A percentile compares a stretch with the other conserved stretches of the same genome.
phyloP scores from a whole-genome alignment of 2,797 vertebrate species.

The Spinus olivaceus region DNA sequence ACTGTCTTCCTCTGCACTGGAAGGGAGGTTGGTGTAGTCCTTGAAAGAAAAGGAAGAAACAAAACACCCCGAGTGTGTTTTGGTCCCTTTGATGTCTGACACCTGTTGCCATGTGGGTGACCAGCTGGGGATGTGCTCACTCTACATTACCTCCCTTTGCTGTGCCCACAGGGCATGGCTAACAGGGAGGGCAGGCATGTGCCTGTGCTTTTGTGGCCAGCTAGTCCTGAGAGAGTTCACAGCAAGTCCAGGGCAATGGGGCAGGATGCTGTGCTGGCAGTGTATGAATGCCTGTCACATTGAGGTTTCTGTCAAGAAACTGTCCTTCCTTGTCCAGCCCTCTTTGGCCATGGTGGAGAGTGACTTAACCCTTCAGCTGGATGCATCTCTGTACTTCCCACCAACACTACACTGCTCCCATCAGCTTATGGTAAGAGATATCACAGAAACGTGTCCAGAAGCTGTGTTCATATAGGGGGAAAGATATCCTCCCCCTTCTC shows the following conservation, averaged over 20 bases:
- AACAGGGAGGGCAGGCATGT: neutral
- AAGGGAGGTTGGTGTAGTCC: slow-evolving; percentile 78
- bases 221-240: neutral
- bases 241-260: neutral
- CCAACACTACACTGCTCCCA: neutral
- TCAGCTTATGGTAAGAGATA: neutral
- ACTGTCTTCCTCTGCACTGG: slow-evolving; percentile 73
- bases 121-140: neutral
- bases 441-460: neutral
- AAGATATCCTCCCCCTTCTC: neutral
- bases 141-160: neutral
- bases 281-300: fast-evolving
- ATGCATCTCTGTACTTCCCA: neutral
- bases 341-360: neutral
- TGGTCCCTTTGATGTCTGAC: neutral
- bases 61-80: neutral
- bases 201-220: neutral
- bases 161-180: neutral
- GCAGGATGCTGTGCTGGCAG: neutral
- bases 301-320: neutral
- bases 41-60: neutral
- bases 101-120: fast-evolving
- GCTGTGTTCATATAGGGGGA: fast-evolving
- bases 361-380: neutral
- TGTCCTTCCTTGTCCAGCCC: neutral